phyloP scores from a whole-genome alignment of 2,797 vertebrate genomes.

The Fratercula arctica region DNA sequence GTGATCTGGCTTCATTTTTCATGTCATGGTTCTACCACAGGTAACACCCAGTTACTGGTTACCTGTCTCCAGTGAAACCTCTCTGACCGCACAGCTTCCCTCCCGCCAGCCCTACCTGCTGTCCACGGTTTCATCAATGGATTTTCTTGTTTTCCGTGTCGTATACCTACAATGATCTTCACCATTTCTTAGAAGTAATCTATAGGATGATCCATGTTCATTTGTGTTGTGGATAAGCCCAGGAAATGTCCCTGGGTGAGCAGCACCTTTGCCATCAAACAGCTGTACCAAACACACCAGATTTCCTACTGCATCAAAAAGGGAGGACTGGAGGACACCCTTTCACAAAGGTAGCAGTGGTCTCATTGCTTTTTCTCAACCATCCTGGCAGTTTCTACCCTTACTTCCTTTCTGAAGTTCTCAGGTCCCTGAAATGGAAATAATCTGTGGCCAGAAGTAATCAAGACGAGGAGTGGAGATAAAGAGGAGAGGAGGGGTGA shows the following conservation, averaged over 20 bases:
- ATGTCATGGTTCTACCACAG: neutral
- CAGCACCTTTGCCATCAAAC: neutral
- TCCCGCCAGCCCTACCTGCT: neutral
- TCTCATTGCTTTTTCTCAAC: neutral
- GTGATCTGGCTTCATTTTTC: neutral
- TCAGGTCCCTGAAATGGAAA: neutral
- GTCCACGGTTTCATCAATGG: neutral
- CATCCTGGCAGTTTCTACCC: neutral
- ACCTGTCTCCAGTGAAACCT: neutral
- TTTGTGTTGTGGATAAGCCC: neutral
- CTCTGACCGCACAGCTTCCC: neutral
- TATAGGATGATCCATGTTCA: neutral
- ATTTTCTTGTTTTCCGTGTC: neutral
- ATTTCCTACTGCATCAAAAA: neutral
- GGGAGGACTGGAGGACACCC: neutral
- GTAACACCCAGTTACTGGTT: neutral
- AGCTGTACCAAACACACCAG: rapidly evolving
- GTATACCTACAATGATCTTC: neutral
- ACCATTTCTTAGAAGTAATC: neutral
- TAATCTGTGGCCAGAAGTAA: neutral
- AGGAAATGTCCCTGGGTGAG: neutral
- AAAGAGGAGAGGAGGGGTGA: neutral
- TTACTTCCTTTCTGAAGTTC: neutral
- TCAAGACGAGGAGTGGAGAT: neutral
- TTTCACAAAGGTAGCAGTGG: neutral